A percentile compares a stretch with the other conserved stretches of the same genome.
Conservation (phyloP, 2,797 vertebrate genomes). For the Pelobates cultripes region DNA sequence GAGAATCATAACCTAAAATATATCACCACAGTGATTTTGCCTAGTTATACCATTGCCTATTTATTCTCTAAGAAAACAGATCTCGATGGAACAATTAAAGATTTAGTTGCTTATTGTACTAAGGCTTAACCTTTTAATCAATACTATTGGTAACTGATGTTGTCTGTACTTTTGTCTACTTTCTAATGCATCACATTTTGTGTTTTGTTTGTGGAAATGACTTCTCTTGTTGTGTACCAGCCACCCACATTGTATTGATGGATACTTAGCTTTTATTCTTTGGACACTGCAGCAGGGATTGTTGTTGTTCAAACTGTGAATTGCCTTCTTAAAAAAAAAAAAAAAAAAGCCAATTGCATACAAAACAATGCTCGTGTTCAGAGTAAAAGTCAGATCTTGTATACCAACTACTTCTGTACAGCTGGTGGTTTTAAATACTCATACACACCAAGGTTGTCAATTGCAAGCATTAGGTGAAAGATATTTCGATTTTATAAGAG, state of each 20-base stretch:
- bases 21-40: conserved; percentile 3
- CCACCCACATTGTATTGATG: conserved; percentile 53
- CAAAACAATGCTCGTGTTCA: too few relatives aligned
- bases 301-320: conserved; percentile 30
- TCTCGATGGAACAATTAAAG: conserved; percentile 51
- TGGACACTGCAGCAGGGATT: conserved; percentile 35
- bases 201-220: conserved; percentile 42
- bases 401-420: too few relatives aligned
- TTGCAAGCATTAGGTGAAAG: too few relatives aligned
- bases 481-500: too few relatives aligned
- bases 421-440: too few relatives aligned
- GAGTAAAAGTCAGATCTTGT: too few relatives aligned
- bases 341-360: not conserved
- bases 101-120: not conserved
- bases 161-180: conserved; percentile 22
- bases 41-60: conserved; percentile 1
- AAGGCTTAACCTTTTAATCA: conserved; percentile 1
- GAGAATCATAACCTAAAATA: too few relatives aligned
- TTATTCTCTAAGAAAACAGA: conserved; percentile 13
- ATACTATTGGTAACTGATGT: conserved; percentile 37
- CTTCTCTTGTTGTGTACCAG: conserved; percentile 28
- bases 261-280: conserved; percentile 41
- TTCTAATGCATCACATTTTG: conserved; percentile 32
- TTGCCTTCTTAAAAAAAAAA: conserved; percentile 25
- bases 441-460: too few relatives aligned